Evolutionary conservation across 1,140 invertebrate genomes (phyloP).

Genomic region (Dendrolimus punctatus): DNA sequence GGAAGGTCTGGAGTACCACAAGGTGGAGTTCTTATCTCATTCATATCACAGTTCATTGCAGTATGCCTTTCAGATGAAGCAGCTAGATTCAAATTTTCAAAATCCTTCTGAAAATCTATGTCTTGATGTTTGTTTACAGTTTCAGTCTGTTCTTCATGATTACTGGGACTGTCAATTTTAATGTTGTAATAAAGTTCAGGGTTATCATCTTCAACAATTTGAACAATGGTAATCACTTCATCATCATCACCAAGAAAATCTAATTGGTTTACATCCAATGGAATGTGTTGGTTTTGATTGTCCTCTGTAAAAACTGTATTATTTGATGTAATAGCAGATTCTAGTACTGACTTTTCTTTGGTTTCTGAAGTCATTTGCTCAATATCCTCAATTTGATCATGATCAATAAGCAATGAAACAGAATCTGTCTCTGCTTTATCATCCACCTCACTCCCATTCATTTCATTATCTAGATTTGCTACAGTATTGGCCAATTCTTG

Average conservation of each 20-base stretch:
- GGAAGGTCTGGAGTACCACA: constrained; percentile 36
- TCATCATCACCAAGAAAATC: constrained; percentile 58
- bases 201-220: constrained; percentile 67
- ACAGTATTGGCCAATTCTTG: background rate
- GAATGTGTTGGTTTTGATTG: constrained; percentile 19
- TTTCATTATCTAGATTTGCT: constrained; percentile 5
- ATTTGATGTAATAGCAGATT: background rate
- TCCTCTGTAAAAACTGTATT: constrained; percentile 3
- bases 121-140: constrained; percentile 31
- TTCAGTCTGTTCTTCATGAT: constrained; percentile 14
- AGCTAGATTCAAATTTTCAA: constrained; percentile 49
- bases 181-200: constrained; percentile 59
- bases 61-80: constrained; percentile 26
- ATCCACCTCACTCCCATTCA: background rate
- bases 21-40: constrained; percentile 23
- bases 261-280: constrained; percentile 33
- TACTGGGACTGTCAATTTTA: constrained; percentile 49
- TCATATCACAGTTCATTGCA: constrained; percentile 40
- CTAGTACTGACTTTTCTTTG: background rate
- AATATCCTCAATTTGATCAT: background rate
- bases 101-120: constrained; percentile 50
- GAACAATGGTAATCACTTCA: constrained; percentile 65
- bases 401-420: constrained; percentile 4
- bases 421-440: constrained; percentile 2
- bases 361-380: constrained; percentile 1